A percentile compares a stretch with the other conserved stretches of the same genome.
Evolutionary conservation across 2,113 vertebrate species (phyloP).

Genomic region (Camelus bactrianus): DNA sequence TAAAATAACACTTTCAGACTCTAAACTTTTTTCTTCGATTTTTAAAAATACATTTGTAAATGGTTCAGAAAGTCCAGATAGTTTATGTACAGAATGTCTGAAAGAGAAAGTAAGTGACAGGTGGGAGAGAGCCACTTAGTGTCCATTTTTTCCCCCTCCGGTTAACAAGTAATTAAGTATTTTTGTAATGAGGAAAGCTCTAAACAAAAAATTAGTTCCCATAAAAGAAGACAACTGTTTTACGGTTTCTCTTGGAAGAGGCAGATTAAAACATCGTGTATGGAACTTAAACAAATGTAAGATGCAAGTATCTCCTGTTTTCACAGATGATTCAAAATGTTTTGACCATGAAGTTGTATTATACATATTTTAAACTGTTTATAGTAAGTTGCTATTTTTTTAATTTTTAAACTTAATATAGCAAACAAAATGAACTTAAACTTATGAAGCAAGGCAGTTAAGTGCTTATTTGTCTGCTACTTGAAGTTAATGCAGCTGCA

Average conservation of each 20-base stretch:
- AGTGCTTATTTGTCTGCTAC: slow-evolving; percentile 87
- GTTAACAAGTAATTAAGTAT: slow-evolving; percentile 55
- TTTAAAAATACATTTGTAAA: slow-evolving; percentile 66
- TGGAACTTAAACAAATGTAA: slow-evolving; percentile 81
- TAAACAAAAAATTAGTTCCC: slow-evolving; percentile 77
- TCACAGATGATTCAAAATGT: slow-evolving; percentile 86
- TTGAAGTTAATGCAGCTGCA: slow-evolving; percentile 83
- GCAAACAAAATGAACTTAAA: slow-evolving; percentile 87
- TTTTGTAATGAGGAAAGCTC: slow-evolving; percentile 66
- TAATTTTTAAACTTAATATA: slow-evolving; percentile 89
- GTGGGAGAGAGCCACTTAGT: slow-evolving; percentile 63
- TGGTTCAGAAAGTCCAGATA: slow-evolving; percentile 62
- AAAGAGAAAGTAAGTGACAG: slow-evolving; percentile 68
- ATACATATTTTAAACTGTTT: slow-evolving; percentile 92
- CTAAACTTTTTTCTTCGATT: slow-evolving; percentile 77
- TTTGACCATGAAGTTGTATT: slow-evolving; percentile 88
- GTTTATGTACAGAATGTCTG: slow-evolving; percentile 65
- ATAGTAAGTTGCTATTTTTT: slow-evolving; percentile 92
- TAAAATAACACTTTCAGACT: slow-evolving; percentile 83
- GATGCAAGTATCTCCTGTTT: slow-evolving; percentile 85
- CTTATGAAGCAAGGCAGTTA: slow-evolving; percentile 84
- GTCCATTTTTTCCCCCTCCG: slow-evolving; percentile 26
- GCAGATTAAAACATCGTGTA: slow-evolving; percentile 77
- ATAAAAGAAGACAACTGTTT: slow-evolving; percentile 63
- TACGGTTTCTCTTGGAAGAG: slow-evolving; percentile 65